Base-by-base conservation (phyloP, 2,113 vertebrate genomes). In the cat (Felis catus) region DNA sequence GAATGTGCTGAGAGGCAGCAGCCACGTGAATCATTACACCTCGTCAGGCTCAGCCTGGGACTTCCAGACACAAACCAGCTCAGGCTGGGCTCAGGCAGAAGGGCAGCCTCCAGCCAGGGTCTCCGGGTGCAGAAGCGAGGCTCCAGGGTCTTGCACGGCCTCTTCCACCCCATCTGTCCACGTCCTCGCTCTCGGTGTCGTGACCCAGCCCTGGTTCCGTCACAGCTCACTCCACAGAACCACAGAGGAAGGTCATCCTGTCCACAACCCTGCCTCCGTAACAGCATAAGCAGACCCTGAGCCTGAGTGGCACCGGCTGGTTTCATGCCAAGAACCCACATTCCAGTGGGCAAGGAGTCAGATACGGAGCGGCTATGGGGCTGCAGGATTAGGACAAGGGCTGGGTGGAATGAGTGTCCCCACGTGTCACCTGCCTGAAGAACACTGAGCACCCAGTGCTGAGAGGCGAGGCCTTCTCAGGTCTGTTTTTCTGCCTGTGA, bases 21-120 rank as follows among this genome's bases (percentile, higher is more conserved):
- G 90, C 92, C 91, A 61, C 18, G 96, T 97, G 97, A 98, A 98
- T 97, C 97, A 97, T 97, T 98, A 96, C 21, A 96, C 97, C 95
- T 97, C 16, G 4, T 90, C 97, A 87, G 94, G 93, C n/a, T 15
- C 4, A 80, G 76, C 73, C 80, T 15, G 31, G 92, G 84, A 39
- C 95, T 76, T 90, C 58, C 95, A 96, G 89, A 95, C 93, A 2
- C 61, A 95, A 96, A 97, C 97, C 97, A 95, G 98, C 96, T 94
- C 83, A 3, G 48, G 73, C 96, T 85, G 87, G 96, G 94, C 91
- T 45, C 39, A 0, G 61, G 93, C 31, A 9, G 94, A 68, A 71
- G 39, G 92, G 82, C 86, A 25, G 71, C 73, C 81, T 51, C 82
- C 66, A 14, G 25, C 36, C 25, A 5, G 76, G 61, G 83, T 45